Conservation (phyloP, 2,888 invertebrate genomes). For the Parnassius smintheus region DNA sequence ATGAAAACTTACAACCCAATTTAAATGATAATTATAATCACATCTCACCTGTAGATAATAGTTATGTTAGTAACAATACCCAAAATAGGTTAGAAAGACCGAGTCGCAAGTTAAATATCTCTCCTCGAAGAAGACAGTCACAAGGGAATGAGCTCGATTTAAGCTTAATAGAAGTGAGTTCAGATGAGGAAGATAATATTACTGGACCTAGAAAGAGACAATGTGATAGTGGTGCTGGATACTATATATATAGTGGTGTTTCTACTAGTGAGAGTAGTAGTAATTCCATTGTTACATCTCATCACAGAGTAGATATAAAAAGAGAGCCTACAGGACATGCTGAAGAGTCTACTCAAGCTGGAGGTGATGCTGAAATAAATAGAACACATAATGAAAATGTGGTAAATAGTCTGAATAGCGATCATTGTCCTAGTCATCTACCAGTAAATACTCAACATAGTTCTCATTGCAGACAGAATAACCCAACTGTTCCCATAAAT, state of each 20-base stretch:
- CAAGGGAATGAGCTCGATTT: slow-evolving; percentile 58
- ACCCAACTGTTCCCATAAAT: slow-evolving; percentile 40
- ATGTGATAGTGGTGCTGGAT: slow-evolving; percentile 46
- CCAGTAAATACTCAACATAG: slow-evolving; percentile 32
- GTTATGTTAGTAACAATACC: slow-evolving; percentile 33
- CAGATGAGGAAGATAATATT: slow-evolving; percentile 72
- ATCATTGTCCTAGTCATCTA: slow-evolving; percentile 27
- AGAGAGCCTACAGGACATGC: slow-evolving; percentile 50
- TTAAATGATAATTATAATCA: slow-evolving; percentile 38
- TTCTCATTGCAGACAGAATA: slow-evolving; percentile 25
- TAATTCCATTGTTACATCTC: slow-evolving; percentile 31
- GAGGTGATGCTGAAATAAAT: slow-evolving; percentile 34
- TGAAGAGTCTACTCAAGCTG: slow-evolving; percentile 39
- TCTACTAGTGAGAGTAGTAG: slow-evolving; percentile 31
- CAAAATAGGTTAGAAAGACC: slow-evolving; percentile 59
- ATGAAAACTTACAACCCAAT: slow-evolving; percentile 40
- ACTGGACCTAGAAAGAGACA: slow-evolving; percentile 54
- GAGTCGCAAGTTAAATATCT: slow-evolving; percentile 69
- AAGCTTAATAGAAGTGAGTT: slow-evolving; percentile 72
- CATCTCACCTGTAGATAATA: slow-evolving; percentile 30
- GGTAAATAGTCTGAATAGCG: slow-evolving; percentile 6
- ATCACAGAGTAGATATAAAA: slow-evolving; percentile 48
- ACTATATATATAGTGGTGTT: too few species aligned
- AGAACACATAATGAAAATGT: slow-evolving; percentile 30
- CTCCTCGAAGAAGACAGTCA: slow-evolving; percentile 65